A percentile compares a stretch with the other conserved stretches of the same genome.
Evolutionary conservation across 1,140 invertebrate genomes (phyloP).

Genomic region (Camponotus floridanus): DNA sequence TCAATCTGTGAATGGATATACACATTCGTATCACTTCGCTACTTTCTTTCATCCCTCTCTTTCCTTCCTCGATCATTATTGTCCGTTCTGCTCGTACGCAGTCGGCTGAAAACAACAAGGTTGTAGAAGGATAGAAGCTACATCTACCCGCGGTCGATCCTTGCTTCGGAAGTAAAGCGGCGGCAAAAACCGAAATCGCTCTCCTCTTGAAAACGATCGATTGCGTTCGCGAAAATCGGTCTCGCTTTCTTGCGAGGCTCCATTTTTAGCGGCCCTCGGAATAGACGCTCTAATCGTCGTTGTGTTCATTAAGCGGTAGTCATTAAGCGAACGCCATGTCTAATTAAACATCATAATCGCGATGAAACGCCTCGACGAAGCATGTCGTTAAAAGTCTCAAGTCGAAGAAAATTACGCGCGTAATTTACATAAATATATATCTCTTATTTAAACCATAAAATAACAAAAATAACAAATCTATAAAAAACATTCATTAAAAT

Average conservation of each 20-base stretch:
- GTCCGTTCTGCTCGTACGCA: slow-evolving; percentile 68
- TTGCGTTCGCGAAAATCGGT: slow-evolving; percentile 17
- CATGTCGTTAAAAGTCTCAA: not conserved
- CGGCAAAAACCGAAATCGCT: slow-evolving; percentile 1
- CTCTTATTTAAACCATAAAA: not conserved
- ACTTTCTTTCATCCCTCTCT: slow-evolving; percentile 45
- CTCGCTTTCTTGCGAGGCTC: slow-evolving; percentile 31
- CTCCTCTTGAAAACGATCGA: not conserved
- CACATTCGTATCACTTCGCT: slow-evolving; percentile 65
- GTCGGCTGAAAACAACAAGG: slow-evolving; percentile 84
- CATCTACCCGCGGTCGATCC: slow-evolving; percentile 71
- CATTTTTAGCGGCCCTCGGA: not conserved
- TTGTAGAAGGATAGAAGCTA: slow-evolving; percentile 79
- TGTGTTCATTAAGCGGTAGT: slow-evolving; percentile 39
- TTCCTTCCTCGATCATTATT: slow-evolving; percentile 67
- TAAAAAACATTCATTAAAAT: slow-evolving; percentile 18
- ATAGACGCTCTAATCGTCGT: slow-evolving; percentile 8
- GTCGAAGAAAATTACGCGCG: not conserved
- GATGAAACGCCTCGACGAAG: slow-evolving; percentile 18
- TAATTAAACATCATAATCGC: slow-evolving; percentile 19
- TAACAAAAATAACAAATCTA: not conserved
- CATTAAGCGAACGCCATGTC: not conserved
- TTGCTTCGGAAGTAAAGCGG: slow-evolving; percentile 69
- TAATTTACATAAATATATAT: not conserved
- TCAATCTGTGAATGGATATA: slow-evolving; percentile 59